phyloP scores from a whole-genome alignment of 64 coral and sea anemone genomes.

The Astreopora myriophthalma region DNA sequence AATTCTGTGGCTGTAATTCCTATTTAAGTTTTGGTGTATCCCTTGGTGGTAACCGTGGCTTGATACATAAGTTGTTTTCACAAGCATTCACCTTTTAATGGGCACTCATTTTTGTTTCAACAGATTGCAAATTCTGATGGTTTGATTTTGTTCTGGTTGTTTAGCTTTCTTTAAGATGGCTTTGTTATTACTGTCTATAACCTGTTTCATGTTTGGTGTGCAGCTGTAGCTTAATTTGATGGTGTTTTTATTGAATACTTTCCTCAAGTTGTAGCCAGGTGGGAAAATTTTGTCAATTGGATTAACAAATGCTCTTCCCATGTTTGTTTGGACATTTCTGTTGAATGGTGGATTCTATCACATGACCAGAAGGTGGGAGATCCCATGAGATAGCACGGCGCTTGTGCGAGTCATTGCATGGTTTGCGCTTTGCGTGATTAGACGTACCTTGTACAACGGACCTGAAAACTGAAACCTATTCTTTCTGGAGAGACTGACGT shows the following conservation, averaged over 20 bases:
- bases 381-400: background rate
- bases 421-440: background rate
- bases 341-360: too few relatives aligned
- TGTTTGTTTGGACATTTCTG: too few relatives aligned
- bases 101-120: slow-evolving; percentile 17
- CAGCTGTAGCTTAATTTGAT: background rate
- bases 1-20: background rate
- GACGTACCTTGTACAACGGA: background rate
- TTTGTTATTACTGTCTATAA: background rate
- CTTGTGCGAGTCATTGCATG: background rate
- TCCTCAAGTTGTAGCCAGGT: background rate
- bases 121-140: too few relatives aligned
- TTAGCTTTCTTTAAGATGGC: too few relatives aligned
- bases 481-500: background rate
- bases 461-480: background rate
- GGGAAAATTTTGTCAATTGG: too few relatives aligned
- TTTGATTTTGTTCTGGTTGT: too few relatives aligned
- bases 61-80: background rate
- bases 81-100: background rate
- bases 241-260: background rate
- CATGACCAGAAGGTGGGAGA: too few relatives aligned
- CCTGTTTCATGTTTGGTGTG: background rate
- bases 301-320: too few relatives aligned
- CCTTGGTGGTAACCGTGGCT: background rate
- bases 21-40: background rate